phyloP scores from a whole-genome alignment of 2,113 vertebrate species.

The Crotalus viridis region DNA sequence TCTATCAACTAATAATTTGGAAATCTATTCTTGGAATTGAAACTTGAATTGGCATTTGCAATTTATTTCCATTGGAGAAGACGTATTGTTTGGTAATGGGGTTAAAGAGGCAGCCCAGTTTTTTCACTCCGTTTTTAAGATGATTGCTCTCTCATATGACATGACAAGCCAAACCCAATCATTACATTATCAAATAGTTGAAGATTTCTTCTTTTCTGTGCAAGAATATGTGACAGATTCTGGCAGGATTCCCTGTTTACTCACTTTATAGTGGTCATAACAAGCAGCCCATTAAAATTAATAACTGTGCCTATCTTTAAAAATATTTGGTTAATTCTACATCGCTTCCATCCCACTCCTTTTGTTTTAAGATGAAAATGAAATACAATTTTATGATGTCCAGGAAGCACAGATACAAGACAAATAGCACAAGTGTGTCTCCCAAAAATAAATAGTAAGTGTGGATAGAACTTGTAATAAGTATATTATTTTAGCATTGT shows the following conservation, averaged over 20 bases:
- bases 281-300: conserved; percentile 67
- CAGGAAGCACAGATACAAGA: background rate
- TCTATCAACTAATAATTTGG: conserved; percentile 33
- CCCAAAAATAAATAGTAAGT: background rate
- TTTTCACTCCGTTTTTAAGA: conserved; percentile 28
- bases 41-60: conserved; percentile 44
- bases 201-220: conserved; percentile 39
- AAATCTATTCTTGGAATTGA: conserved; percentile 50
- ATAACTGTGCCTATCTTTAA: conserved; percentile 70
- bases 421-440: background rate
- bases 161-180: background rate
- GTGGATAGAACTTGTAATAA: background rate
- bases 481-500: background rate
- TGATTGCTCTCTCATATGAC: conserved; percentile 23
- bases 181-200: conserved; percentile 52
- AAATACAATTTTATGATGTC: background rate
- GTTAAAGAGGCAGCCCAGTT: conserved; percentile 27
- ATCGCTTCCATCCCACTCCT: conserved; percentile 33
- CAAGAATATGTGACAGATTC: conserved; percentile 41
- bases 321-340: conserved; percentile 67
- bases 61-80: conserved; percentile 20
- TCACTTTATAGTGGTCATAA: conserved; percentile 67
- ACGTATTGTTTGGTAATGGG: background rate
- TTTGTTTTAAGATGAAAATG: conserved; percentile 47
- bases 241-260: conserved; percentile 67